Evolutionary conservation across 2,888 invertebrate species (phyloP), one percentile per base, ranked within the genome.

Genomic region (Neoitamus cyanurus): DNA sequence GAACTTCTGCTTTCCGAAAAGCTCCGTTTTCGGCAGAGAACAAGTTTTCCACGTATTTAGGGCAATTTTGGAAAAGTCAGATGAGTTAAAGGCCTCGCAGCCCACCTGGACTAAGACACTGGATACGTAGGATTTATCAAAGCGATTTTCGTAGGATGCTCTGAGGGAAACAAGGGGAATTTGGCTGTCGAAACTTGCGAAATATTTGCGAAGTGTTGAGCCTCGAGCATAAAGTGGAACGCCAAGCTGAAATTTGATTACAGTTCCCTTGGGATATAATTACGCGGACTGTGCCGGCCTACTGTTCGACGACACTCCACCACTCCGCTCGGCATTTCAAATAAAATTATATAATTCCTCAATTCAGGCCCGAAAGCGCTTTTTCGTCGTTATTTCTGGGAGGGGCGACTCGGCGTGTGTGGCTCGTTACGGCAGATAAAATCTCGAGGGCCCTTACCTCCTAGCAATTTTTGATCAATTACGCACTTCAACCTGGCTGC

Each of bases 391-490:
- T 58, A 15, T 58, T 58, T 20, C 25, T 2, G 0, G 6, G 9
- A 58, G 9, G 9, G 6, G 20, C 11, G 15, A 2, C 6, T 20
- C 9, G 25, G 7, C 58, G 58, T 58, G 25, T 20, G 58, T 58
- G 25, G 31, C 78, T 58, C 31, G 48, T 48, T 78, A 48, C 31
- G 78, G 30, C 20, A 78, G 78, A 78, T 78, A 78, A 78, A 78
- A 78, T 78, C 78, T 58, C 3, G n/a, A 78, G 78, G 9, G 58
- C 78, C 58, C 48, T 48, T 48, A 48, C 58, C 58, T 78, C 15
- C 48, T 31, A 48, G 30, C 48, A 42, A 48, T 78, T 78, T 78
- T 78, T 78, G 78, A 78, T 78, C 78, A 78, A 78, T 78, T 78
- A 78, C 78, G 78, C 78, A 78, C 78, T 78, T 58, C 48, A 78